A percentile compares a stretch with the other conserved stretches of the same genome.
Conservation (phyloP, 2,797 vertebrate species). For the Ctenochaetus hawaiiensis region DNA sequence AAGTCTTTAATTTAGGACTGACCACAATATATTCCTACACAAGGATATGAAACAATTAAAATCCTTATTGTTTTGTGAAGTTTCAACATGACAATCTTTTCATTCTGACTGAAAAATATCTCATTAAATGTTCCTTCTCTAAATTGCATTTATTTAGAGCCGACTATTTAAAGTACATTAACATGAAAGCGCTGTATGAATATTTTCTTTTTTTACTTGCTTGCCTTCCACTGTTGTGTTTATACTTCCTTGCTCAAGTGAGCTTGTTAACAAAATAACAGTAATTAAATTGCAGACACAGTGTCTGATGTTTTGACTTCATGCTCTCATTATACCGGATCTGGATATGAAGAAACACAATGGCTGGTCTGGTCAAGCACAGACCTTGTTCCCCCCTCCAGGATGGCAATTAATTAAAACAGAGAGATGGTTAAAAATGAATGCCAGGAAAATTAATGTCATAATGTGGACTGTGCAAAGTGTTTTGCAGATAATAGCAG, state of each 20-base stretch:
- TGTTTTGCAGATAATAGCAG: neutral
- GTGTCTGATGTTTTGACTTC: slow-evolving; percentile 15
- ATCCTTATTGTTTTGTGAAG: no score
- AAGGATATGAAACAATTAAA: no score
- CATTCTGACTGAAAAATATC: neutral
- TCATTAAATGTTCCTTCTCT: neutral
- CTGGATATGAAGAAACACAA: neutral
- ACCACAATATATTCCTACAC: no score
- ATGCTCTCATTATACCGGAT: slow-evolving; percentile 12
- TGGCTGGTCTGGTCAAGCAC: slow-evolving; percentile 13
- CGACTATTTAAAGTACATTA: neutral
- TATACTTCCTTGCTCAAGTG: neutral
- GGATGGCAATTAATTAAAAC: slow-evolving; percentile 36
- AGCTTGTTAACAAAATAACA: slow-evolving; percentile 26
- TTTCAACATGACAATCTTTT: neutral
- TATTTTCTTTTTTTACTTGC: neutral
- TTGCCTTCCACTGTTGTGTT: slow-evolving; percentile 2
- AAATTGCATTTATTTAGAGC: neutral
- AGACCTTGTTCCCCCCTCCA: neutral
- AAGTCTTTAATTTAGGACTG: no score
- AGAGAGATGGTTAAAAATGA: slow-evolving; percentile 1
- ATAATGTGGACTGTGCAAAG: neutral
- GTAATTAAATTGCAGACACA: slow-evolving; percentile 23
- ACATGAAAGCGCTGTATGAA: neutral
- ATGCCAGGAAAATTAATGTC: neutral